A percentile compares a stretch with the other conserved stretches of the same genome.
These are phyloP conservation scores for Alloplasta piceator DNA, from an alignment of 2,888 invertebrate species.

Conservation along the genomic window DNA sequence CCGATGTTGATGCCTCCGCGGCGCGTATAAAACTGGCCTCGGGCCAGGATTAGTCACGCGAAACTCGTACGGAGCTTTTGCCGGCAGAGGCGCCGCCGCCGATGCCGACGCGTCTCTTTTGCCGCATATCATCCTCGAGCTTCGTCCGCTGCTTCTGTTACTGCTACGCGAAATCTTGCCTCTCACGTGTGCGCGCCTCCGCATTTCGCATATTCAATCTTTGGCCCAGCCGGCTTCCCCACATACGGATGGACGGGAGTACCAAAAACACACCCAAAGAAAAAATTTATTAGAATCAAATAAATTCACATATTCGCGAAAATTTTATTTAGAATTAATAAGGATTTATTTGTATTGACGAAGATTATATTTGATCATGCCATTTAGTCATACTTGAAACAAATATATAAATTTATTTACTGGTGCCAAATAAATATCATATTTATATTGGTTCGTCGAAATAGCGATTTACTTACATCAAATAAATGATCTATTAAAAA, in stretches of 20 bases:
- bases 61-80: conserved; percentile 60
- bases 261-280: too few species aligned
- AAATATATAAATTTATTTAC: too few species aligned
- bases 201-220: conserved; percentile 43
- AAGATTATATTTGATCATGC: too few species aligned
- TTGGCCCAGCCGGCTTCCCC: not conserved
- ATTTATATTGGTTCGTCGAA: too few species aligned
- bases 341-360: too few species aligned
- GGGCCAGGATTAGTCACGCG: conserved; percentile 74
- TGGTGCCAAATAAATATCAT: too few species aligned
- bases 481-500: too few species aligned
- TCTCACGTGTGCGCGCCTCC: conserved; percentile 18
- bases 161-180: conserved; percentile 4
- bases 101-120: not conserved
- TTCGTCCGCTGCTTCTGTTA: conserved; percentile 10
- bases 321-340: too few species aligned
- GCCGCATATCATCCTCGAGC: not conserved
- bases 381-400: too few species aligned
- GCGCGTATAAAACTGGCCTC: conserved; percentile 63
- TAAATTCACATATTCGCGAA: too few species aligned
- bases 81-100: conserved; percentile 31
- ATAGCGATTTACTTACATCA: too few species aligned
- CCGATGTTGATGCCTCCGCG: conserved; percentile 44
- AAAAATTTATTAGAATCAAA: too few species aligned
- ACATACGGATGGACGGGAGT: not conserved